Evolutionary conservation across 2,888 invertebrate genomes (phyloP).

Genomic region (Aradus depressus): DNA sequence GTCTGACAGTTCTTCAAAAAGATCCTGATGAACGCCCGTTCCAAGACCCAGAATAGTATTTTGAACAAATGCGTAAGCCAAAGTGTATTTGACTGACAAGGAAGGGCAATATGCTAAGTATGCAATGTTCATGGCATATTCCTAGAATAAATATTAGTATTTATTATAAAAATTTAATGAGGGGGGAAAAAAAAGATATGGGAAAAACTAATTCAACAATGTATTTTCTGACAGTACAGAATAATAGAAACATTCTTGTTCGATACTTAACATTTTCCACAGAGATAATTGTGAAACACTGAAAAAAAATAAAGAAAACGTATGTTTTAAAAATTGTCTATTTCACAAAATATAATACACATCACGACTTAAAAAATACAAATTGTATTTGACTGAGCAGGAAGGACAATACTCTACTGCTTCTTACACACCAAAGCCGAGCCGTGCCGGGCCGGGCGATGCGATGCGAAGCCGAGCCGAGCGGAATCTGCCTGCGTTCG

Average conservation of each 20-base stretch:
- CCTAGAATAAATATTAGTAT: conserved; percentile 24
- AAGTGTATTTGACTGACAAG: conserved; percentile 35
- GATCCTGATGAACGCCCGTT: conserved; percentile 38
- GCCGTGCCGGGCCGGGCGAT: too few species aligned
- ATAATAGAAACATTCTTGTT: not conserved
- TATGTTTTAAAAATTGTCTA: too few species aligned
- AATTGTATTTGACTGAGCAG: too few species aligned
- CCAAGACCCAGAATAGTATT: conserved; percentile 40
- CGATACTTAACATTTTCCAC: too few species aligned
- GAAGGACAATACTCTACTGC: too few species aligned
- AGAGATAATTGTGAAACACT: not conserved
- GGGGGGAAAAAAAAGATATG: not conserved
- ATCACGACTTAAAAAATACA: too few species aligned
- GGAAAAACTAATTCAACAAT: too few species aligned
- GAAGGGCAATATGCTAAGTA: conserved; percentile 37
- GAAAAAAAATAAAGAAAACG: not conserved
- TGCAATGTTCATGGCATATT: conserved; percentile 25
- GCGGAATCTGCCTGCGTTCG: too few species aligned
- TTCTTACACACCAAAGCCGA: too few species aligned
- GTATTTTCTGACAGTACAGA: too few species aligned
- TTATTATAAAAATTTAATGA: not conserved
- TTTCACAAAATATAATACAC: too few species aligned
- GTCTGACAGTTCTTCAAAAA: conserved; percentile 34
- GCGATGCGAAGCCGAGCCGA: too few species aligned
- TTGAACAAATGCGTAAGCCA: conserved; percentile 41